These are phyloP conservation scores for Ophioderma brevispina DNA, from an alignment of 35 echinoderm and acorn worm genomes.

Conservation along the genomic window DNA sequence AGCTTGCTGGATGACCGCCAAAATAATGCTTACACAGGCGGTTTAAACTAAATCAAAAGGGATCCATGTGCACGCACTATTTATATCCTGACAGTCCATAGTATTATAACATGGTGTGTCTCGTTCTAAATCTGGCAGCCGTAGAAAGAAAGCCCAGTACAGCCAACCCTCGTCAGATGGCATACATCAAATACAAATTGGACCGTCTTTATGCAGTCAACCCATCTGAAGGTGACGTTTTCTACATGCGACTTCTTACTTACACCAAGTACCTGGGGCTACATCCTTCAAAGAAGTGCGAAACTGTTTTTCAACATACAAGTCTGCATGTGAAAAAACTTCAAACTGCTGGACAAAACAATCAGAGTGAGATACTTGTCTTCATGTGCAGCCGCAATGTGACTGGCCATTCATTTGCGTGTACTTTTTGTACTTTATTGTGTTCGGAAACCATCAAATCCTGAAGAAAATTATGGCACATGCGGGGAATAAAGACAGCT, in stretches of 20 bases:
- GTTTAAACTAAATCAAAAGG: constrained; percentile 5
- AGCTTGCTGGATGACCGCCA: neutral
- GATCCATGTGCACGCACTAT: neutral
- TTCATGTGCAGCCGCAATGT: no score
- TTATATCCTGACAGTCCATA: constrained; percentile 2
- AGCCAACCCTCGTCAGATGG: neutral
- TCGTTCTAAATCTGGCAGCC: neutral
- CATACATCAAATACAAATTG: neutral
- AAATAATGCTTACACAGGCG: constrained; percentile 6
- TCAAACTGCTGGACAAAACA: no score
- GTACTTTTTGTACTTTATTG: no score
- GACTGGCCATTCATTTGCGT: no score
- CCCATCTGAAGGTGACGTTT: constrained; percentile 24
- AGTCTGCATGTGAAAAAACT: neutral
- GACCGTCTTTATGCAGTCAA: constrained; percentile 4
- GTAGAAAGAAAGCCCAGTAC: neutral
- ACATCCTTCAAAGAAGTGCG: neutral
- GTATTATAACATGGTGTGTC: neutral
- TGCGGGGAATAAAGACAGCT: neutral
- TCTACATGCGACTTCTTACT: constrained; percentile 17
- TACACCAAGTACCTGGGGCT: neutral
- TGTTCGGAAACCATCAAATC: no score
- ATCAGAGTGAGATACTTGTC: no score
- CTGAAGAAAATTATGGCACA: neutral
- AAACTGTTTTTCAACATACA: neutral